Percentiles rank a stretch among this genome's conserved stretches.
Evolutionary conservation across 2,888 invertebrate genomes (phyloP).

Genomic region (Idaea dimidiata): DNA sequence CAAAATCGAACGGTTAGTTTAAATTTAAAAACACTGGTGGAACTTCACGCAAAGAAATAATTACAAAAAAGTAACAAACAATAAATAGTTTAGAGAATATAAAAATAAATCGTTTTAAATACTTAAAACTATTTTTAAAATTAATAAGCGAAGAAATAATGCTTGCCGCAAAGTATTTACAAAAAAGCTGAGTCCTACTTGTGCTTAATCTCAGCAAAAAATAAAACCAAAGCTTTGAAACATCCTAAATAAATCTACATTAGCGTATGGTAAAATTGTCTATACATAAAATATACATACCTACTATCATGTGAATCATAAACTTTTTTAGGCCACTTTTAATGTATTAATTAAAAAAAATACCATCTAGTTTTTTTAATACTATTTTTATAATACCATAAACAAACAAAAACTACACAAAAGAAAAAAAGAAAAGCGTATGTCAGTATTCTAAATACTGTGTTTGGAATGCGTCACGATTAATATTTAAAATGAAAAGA

Average conservation of each 20-base stretch:
- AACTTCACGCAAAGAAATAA: slow-evolving; percentile 40
- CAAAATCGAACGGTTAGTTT: slow-evolving; percentile 10
- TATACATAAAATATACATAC: slow-evolving; percentile 5
- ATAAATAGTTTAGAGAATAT: slow-evolving; percentile 72
- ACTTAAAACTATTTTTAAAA: slow-evolving; percentile 44
- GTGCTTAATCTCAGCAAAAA: not conserved
- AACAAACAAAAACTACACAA: not conserved
- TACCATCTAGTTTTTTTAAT: slow-evolving; percentile 1
- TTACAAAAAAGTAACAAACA: slow-evolving; percentile 63
- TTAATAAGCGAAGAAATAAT: slow-evolving; percentile 18
- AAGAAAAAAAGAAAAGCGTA: slow-evolving; percentile 8
- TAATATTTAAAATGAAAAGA: slow-evolving; percentile 46
- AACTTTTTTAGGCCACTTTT: not conserved
- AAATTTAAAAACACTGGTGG: slow-evolving; percentile 51
- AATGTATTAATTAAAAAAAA: not conserved
- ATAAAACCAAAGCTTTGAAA: slow-evolving; percentile 8
- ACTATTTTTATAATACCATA: not conserved
- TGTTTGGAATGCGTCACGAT: slow-evolving; percentile 73
- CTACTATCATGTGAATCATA: slow-evolving; percentile 2
- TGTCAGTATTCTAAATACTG: slow-evolving; percentile 33
- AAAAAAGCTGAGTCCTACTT: not conserved
- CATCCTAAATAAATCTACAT: slow-evolving; percentile 6
- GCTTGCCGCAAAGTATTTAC: slow-evolving; percentile 2
- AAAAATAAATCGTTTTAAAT: slow-evolving; percentile 76
- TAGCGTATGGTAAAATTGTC: not conserved